A percentile compares a stretch with the other conserved stretches of the same genome.
Conservation (phyloP, 1,140 invertebrate species). For the Galendromus occidentalis region DNA sequence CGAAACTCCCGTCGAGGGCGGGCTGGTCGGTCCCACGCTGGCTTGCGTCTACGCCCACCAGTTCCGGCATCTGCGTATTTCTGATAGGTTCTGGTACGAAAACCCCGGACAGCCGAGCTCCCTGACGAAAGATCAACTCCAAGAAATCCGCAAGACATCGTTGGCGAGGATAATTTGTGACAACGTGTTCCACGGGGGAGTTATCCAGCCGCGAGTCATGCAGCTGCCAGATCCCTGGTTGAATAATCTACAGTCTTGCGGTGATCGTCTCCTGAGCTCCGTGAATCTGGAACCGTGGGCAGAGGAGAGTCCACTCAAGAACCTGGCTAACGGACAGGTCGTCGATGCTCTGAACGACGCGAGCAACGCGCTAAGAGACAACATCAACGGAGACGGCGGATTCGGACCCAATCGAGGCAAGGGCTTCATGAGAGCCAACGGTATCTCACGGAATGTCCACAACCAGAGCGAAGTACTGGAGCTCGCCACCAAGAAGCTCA, state of each 20-base stretch:
- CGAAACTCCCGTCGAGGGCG: constrained; percentile 45
- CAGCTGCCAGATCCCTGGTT: constrained; percentile 64
- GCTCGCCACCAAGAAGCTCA: constrained; percentile 58
- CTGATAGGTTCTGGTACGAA: constrained; percentile 33
- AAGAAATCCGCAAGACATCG: constrained; percentile 57
- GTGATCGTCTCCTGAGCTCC: constrained; percentile 18
- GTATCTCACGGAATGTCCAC: constrained; percentile 22
- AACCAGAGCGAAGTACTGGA: constrained; percentile 68
- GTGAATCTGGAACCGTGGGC: not conserved
- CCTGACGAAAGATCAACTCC: constrained; percentile 43
- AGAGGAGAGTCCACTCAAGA: not conserved
- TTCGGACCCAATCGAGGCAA: not conserved
- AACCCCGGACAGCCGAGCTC: constrained; percentile 2
- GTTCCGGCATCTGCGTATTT: constrained; percentile 55
- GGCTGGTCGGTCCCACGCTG: constrained; percentile 79
- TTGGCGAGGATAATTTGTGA: constrained; percentile 68
- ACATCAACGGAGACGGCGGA: not conserved
- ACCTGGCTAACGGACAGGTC: not conserved
- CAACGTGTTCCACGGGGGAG: constrained; percentile 47
- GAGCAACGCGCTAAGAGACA: not conserved
- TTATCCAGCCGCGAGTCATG: constrained; percentile 66
- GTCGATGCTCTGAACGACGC: not conserved
- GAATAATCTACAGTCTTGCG: constrained; percentile 56
- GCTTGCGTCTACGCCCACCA: constrained; percentile 88
- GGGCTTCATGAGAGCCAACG: constrained; percentile 7